Evolutionary conservation across 2,888 invertebrate species (phyloP).

Genomic region (Eupithecia inturbata): DNA sequence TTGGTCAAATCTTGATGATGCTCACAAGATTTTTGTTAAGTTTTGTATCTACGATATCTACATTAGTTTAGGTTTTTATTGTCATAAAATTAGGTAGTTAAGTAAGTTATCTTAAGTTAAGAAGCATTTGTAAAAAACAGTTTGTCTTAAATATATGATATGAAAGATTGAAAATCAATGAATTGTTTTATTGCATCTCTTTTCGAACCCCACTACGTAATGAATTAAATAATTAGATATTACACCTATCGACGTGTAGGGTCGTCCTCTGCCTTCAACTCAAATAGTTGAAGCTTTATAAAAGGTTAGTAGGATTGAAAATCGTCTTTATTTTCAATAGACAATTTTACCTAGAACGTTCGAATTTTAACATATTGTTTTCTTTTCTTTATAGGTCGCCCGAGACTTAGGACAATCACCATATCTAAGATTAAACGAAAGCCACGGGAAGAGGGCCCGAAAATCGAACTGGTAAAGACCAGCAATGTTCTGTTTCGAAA

Average conservation of each 20-base stretch:
- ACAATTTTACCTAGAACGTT: neutral
- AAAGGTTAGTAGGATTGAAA: slow-evolving; percentile 2
- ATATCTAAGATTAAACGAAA: slow-evolving; percentile 5
- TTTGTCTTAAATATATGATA: neutral
- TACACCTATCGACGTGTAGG: neutral
- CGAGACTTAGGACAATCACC: slow-evolving; percentile 12
- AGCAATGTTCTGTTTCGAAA: slow-evolving; percentile 22
- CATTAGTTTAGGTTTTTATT: neutral
- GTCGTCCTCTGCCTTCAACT: neutral
- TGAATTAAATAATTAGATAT: neutral
- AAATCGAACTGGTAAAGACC: slow-evolving; percentile 27
- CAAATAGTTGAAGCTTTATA: neutral
- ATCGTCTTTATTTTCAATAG: neutral
- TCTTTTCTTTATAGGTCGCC: slow-evolving; percentile 12
- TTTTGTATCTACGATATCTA: neutral
- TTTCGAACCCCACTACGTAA: neutral
- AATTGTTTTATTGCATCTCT: neutral
- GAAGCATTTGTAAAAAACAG: neutral
- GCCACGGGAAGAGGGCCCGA: slow-evolving; percentile 11
- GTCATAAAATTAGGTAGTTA: neutral
- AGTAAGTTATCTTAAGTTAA: neutral
- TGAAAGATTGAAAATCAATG: neutral
- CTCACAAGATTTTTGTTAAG: neutral
- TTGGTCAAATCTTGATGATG: neutral
- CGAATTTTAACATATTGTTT: slow-evolving; percentile 2